phyloP scores from a whole-genome alignment of 1,140 invertebrate species.

The Diprion similis region DNA sequence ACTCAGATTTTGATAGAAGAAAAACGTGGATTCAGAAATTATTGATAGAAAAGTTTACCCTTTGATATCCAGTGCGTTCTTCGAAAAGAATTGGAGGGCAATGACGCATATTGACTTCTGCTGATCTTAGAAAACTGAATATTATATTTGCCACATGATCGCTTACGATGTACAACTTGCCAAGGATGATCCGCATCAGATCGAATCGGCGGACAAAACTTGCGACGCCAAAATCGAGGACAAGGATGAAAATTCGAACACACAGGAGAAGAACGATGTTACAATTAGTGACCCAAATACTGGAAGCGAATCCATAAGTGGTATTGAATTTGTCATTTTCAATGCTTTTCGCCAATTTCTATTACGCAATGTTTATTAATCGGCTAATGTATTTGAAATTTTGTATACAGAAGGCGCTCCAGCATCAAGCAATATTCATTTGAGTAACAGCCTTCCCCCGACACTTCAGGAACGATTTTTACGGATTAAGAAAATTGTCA shows the following conservation, averaged over 20 bases:
- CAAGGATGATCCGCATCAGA: constrained; percentile 20
- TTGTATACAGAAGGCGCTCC: background rate
- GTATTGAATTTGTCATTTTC: background rate
- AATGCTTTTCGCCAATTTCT: too few species aligned
- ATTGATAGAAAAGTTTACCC: too few species aligned
- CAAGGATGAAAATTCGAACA: background rate
- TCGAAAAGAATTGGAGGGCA: background rate
- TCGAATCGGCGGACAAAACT: constrained; percentile 29
- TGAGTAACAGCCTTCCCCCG: constrained; percentile 22
- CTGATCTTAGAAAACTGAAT: background rate
- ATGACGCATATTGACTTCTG: constrained; percentile 33
- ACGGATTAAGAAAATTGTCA: constrained; percentile 48
- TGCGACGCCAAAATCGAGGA: constrained; percentile 11
- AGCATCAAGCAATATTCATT: background rate
- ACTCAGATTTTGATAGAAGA: too few species aligned
- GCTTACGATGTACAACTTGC: constrained; percentile 32
- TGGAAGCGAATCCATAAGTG: background rate
- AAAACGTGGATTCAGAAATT: too few species aligned
- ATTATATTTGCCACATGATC: constrained; percentile 34
- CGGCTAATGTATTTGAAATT: too few species aligned
- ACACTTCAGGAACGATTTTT: constrained; percentile 49
- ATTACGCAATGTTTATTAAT: too few species aligned
- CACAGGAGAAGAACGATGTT: background rate
- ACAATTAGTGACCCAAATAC: background rate
- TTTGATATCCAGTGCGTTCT: too few species aligned